These are phyloP conservation scores for Drosophila guanche DNA, from an alignment of 1,140 invertebrate genomes.

Conservation along the genomic window DNA sequence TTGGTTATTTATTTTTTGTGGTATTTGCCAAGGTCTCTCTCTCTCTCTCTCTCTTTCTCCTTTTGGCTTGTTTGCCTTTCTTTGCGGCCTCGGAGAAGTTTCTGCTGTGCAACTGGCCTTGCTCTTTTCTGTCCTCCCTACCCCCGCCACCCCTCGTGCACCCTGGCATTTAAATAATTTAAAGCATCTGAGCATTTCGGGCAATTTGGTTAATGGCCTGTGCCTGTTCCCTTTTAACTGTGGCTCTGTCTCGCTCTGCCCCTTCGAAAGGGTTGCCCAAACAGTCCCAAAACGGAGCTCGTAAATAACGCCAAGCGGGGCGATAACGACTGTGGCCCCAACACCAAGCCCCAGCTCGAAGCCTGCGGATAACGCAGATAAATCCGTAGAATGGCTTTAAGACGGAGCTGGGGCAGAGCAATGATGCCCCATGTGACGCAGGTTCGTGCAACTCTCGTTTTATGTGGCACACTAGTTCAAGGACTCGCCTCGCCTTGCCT, in stretches of 20 bases:
- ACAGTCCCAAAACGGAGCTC: constrained; percentile 33
- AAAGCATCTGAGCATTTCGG: constrained; percentile 70
- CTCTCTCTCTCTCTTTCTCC: no score
- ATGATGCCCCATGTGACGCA: constrained; percentile 59
- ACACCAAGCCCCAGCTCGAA: no score
- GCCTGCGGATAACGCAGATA: constrained; percentile 4
- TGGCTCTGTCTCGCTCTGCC: no score
- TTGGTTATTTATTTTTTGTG: constrained; percentile 47
- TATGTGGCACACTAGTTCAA: constrained; percentile 70
- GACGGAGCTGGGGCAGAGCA: constrained; percentile 4
- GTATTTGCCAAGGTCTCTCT: constrained; percentile 58
- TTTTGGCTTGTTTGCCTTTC: constrained; percentile 57
- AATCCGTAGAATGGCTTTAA: constrained; percentile 23
- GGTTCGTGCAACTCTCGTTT: constrained; percentile 31
- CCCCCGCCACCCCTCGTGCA: constrained; percentile 3
- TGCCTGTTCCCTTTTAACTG: constrained; percentile 9
- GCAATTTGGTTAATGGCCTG: constrained; percentile 78
- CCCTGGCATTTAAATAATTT: constrained; percentile 73
- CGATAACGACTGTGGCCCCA: constrained; percentile 24
- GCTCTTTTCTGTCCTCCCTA: constrained; percentile 20
- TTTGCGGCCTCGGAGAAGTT: constrained; percentile 41
- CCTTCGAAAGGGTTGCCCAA: constrained; percentile 50
- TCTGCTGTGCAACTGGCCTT: constrained; percentile 41
- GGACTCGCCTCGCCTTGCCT: constrained; percentile 38
- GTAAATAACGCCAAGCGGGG: constrained; percentile 57